These are phyloP conservation scores for Ophion costatus DNA, from an alignment of 2,888 invertebrate genomes.

Conservation along the genomic window DNA sequence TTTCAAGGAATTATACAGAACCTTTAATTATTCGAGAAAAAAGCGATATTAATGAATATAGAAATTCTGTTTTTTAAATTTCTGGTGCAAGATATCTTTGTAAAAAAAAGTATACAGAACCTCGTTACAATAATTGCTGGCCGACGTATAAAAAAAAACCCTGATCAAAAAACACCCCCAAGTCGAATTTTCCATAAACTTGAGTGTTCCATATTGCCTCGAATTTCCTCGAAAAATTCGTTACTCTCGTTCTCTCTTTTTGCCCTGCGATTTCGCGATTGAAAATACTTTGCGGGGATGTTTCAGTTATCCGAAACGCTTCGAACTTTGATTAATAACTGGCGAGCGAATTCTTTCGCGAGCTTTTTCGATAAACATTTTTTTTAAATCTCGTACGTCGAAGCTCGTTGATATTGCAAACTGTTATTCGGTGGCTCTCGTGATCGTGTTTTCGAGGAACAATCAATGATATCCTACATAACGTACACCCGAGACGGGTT, in stretches of 20 bases:
- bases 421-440: conserved; percentile 4
- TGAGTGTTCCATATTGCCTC: not conserved
- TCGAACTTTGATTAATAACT: conserved; percentile 54
- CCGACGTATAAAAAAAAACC: not conserved
- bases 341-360: conserved; percentile 35
- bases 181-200: not conserved
- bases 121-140: not conserved
- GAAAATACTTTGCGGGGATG: conserved; percentile 56
- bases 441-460: not conserved
- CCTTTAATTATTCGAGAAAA: not conserved
- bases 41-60: not conserved
- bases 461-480: not conserved
- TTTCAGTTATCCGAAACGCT: conserved; percentile 57
- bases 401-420: not conserved
- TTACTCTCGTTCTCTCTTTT: conserved; percentile 1
- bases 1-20: not conserved
- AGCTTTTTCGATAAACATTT: conserved; percentile 34
- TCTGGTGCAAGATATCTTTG: too few species aligned
- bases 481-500: not conserved
- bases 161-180: not conserved
- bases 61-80: not conserved
- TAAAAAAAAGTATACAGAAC: not conserved
- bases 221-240: not conserved
- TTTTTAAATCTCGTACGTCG: conserved; percentile 13
- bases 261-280: conserved; percentile 25